phyloP scores from a whole-genome alignment of 2,888 invertebrate genomes.

The Himalopsyche japonica region DNA sequence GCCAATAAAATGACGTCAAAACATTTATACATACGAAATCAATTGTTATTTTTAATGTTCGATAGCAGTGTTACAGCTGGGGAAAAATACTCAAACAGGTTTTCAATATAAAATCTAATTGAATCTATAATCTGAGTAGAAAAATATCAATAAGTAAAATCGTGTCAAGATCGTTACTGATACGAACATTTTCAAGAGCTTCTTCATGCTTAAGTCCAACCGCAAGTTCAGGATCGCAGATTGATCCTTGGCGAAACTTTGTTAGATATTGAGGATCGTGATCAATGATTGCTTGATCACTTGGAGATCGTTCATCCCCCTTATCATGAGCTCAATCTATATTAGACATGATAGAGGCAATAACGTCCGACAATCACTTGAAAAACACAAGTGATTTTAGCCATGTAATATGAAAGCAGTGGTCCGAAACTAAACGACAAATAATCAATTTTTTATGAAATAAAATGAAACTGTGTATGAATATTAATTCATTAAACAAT shows the following conservation, averaged over 20 bases:
- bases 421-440: background rate
- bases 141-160: background rate
- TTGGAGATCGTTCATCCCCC: slow-evolving; percentile 2
- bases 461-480: too few relatives aligned
- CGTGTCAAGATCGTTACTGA: background rate
- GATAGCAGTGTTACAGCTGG: too few relatives aligned
- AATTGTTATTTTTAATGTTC: too few relatives aligned
- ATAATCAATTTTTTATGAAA: too few relatives aligned
- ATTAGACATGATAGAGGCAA: slow-evolving; percentile 2
- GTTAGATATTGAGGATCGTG: background rate
- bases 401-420: background rate
- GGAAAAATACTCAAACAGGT: too few relatives aligned
- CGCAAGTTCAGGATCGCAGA: background rate
- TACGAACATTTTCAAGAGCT: background rate
- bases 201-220: background rate
- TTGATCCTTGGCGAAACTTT: background rate
- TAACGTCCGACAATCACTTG: slow-evolving; percentile 6
- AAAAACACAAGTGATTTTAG: slow-evolving; percentile 2
- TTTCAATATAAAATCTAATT: background rate
- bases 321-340: slow-evolving; percentile 12
- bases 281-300: background rate
- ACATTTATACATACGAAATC: too few relatives aligned
- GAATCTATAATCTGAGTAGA: background rate
- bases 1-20: too few relatives aligned
- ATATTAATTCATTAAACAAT: too few relatives aligned